phyloP scores from a whole-genome alignment of 1,140 invertebrate species.

The Frieseomelitta varia region DNA sequence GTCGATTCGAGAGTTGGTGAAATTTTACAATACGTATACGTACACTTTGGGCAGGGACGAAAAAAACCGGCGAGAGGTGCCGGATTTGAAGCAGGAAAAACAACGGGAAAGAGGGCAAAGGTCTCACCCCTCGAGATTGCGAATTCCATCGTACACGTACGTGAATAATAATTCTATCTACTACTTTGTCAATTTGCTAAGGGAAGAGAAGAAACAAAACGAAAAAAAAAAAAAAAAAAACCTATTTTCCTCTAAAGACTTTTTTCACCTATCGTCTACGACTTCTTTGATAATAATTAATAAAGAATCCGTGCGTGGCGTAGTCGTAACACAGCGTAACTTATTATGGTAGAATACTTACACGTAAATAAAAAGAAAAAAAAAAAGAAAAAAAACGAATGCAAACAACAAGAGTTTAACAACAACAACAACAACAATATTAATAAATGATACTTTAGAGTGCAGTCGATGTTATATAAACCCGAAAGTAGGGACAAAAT shows the following conservation, averaged over 20 bases:
- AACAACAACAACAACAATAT: conserved; percentile 23
- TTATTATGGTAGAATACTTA: conserved; percentile 56
- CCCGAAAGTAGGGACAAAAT: conserved; percentile 39
- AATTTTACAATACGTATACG: neutral
- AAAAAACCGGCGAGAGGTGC: neutral
- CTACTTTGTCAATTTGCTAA: conserved; percentile 76
- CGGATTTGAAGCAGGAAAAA: neutral
- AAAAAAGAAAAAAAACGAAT: conserved; percentile 2
- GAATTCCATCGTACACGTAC: conserved; percentile 44
- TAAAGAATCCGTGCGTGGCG: conserved; percentile 53
- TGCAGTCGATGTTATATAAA: conserved; percentile 65
- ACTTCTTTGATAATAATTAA: conserved; percentile 62
- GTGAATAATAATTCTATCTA: conserved; percentile 71
- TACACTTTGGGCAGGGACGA: neutral
- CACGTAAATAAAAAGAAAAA: neutral
- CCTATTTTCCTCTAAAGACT: conserved; percentile 78
- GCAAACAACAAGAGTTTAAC: conserved; percentile 32
- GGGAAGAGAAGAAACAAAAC: conserved; percentile 14
- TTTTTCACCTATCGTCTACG: conserved; percentile 74
- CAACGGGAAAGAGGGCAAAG: neutral
- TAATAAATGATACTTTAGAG: conserved; percentile 50
- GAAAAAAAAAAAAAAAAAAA: conserved; percentile 44
- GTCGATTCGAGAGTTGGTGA: conserved; percentile 2
- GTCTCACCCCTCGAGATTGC: conserved; percentile 6
- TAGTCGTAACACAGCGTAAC: conserved; percentile 60